Base-by-base conservation (phyloP, 1,140 invertebrate species). In the Lineus longissimus region DNA sequence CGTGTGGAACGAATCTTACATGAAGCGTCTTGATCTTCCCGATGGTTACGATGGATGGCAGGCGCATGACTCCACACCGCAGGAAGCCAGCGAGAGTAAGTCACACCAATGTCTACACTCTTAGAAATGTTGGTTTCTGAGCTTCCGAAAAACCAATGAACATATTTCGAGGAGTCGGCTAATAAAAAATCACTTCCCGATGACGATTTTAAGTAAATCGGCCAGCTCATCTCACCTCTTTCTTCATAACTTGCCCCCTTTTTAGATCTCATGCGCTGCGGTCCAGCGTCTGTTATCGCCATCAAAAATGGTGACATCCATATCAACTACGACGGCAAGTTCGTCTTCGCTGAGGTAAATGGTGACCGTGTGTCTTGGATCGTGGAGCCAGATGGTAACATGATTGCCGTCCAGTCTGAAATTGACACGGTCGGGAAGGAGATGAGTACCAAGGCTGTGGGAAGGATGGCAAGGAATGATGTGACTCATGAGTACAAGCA, bases 1-100 rank as follows among this genome's bases (percentile, higher is more conserved):
- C 73, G 93, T 95, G 2, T 97, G 94, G 95, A 93, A 93, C 79
- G 94, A 97, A 56, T 90, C 91, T 0, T 97, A 93, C 93, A 94
- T 95, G 88, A 86, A 87, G 57, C 83, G 95, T 22, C 87, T 89
- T 1, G 94, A 97, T 80, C 79, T 97, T 29, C 88, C 88, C 0
- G 69, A 78, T 0, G 84, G 88, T 17, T 91, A 90, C 72, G 87
- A 87, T 22, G 94, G 94, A 0, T 97, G 94, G 94, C 94, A 97
- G 79, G 93, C 88, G 0, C 89, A 95, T 59, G 94, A 97, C 80
- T 87, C 93, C 0, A 97, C 94, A 0, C 95, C 94, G 0, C 95
- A 97, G 76, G 94, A 91, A 79, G 82, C 85, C 65, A 88, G 88
- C 45, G 82, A 83, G 72, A 82, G 79, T 81, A 67, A 47, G 40